These are phyloP conservation scores for Uropsilus gracilis DNA, from an alignment of 2,113 vertebrate species.

Conservation along the genomic window DNA sequence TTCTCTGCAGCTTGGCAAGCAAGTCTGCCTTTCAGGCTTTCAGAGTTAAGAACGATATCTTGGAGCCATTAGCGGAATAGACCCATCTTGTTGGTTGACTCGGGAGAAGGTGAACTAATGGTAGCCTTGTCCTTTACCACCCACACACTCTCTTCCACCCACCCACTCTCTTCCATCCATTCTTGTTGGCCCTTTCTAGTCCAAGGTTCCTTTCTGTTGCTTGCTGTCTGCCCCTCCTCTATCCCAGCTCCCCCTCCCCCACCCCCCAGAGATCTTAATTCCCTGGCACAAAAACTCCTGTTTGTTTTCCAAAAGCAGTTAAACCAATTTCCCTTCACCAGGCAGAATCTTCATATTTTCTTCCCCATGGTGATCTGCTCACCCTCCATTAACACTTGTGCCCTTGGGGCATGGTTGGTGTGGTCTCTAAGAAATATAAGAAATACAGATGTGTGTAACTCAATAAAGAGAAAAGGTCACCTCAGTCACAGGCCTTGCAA, in stretches of 20 bases:
- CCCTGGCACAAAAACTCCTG: neutral
- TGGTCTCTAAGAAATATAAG: neutral
- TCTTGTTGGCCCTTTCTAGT: neutral
- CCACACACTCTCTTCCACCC: neutral
- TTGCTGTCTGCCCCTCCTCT: neutral
- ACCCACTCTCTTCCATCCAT: neutral
- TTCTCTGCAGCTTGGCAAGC: neutral
- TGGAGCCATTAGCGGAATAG: neutral
- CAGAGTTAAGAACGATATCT: neutral
- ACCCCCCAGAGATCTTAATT: neutral
- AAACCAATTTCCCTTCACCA: neutral
- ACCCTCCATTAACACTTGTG: neutral
- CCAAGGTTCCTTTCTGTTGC: neutral
- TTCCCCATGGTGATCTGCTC: neutral
- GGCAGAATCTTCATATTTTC: neutral
- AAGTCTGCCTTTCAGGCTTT: neutral
- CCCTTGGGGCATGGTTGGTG: neutral
- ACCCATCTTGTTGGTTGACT: neutral
- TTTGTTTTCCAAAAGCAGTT: neutral
- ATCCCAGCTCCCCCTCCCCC: too few species aligned
- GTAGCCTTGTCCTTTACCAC: too few species aligned
- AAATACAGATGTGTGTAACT: neutral
- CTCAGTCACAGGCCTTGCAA: neutral
- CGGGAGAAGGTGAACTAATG: neutral
- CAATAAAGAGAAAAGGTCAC: neutral